phyloP scores from a whole-genome alignment of 2,113 vertebrate species.

The Zapus hudsonius region DNA sequence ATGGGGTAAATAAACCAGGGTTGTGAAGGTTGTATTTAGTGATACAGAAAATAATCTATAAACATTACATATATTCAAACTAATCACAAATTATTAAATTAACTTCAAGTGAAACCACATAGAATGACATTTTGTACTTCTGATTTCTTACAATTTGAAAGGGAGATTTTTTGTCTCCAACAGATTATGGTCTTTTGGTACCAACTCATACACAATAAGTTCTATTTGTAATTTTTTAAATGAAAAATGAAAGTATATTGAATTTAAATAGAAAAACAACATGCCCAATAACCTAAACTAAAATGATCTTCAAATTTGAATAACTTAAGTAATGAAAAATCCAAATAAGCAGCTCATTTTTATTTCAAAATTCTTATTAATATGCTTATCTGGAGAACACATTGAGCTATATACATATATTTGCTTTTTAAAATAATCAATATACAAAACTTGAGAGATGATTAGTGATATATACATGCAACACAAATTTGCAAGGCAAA shows the following conservation, averaged over 20 bases:
- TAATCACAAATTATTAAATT: conserved; percentile 49
- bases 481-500: no score
- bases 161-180: not conserved
- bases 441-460: not conserved
- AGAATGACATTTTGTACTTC: conserved; percentile 46
- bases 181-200: conserved; percentile 36
- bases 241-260: not conserved
- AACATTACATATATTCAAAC: conserved; percentile 51
- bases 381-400: not conserved
- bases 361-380: not conserved
- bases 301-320: not conserved
- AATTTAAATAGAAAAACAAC: conserved; percentile 18
- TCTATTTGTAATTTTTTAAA: not conserved
- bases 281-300: not conserved
- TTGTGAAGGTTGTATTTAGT: conserved; percentile 62
- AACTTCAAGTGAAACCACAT: conserved; percentile 40
- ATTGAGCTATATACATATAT: not conserved
- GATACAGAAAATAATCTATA: conserved; percentile 42
- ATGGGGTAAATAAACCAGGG: conserved; percentile 59
- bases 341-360: conserved; percentile 16
- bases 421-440: not conserved
- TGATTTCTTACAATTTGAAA: conserved; percentile 55
- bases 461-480: no score
- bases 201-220: not conserved
- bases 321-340: not conserved